Evolutionary conservation across 30 jellyfish, hydroid and myxozoan genomes (phyloP).

Genomic region (Chironex yamaguchii): DNA sequence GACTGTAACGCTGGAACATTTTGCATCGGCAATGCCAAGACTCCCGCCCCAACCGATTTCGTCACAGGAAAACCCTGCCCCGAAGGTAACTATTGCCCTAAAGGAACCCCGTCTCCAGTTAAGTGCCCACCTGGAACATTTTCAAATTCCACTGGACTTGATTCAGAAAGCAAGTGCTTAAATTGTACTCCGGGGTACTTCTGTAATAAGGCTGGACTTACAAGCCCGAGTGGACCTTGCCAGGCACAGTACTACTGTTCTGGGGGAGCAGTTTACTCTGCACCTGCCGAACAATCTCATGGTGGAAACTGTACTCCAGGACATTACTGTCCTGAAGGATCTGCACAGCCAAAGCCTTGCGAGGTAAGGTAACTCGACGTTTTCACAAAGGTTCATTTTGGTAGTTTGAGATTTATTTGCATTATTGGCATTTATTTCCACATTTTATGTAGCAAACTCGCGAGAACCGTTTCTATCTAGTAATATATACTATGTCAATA

Average conservation of each 20-base stretch:
- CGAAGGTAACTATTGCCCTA: conserved; percentile 79
- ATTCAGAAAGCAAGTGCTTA: conserved; percentile 61
- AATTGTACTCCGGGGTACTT: conserved; percentile 90
- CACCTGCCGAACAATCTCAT: conserved; percentile 62
- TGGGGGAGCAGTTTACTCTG: conserved; percentile 63
- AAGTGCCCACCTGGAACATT: conserved; percentile 94
- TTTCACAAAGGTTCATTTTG: too few relatives aligned
- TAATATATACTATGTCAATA: too few relatives aligned
- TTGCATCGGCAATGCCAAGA: conserved; percentile 80
- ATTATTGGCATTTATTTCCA: too few relatives aligned
- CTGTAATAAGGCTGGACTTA: conserved; percentile 79
- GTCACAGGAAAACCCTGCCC: conserved; percentile 89
- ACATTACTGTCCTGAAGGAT: conserved; percentile 93
- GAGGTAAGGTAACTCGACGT: too few relatives aligned
- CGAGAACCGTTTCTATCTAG: too few relatives aligned
- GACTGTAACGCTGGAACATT: conserved; percentile 83
- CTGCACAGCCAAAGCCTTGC: conserved; percentile 88
- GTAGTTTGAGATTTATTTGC: too few relatives aligned
- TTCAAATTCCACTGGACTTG: conserved; percentile 81
- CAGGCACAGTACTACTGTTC: conserved; percentile 75
- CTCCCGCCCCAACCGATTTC: conserved; percentile 90
- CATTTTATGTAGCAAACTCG: too few relatives aligned
- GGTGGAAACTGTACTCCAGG: conserved; percentile 94
- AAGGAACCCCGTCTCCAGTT: conserved; percentile 81
- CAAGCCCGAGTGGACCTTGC: conserved; percentile 80